Base-by-base conservation (phyloP, 2,113 vertebrate species). In the Misgurnus anguillicaudatus region DNA sequence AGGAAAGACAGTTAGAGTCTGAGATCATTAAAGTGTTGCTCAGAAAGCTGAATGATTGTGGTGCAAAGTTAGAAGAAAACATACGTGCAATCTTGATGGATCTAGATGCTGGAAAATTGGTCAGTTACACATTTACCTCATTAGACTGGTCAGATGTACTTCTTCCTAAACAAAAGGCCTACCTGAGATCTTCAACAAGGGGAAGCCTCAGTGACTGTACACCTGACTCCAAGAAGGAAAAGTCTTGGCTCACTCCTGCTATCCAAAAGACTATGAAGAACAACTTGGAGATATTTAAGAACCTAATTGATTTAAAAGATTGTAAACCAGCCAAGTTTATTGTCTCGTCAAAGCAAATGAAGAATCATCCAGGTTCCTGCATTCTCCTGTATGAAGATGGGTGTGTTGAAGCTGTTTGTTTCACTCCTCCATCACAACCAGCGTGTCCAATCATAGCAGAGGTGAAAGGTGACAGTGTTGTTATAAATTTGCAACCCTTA, bases 11-110 rank as follows among this genome's bases (percentile, higher is more conserved):
- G 21, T 24, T n/a, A 60, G 58, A 86, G 57, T 72, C 79, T 9
- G 60, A 41, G 0, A 9, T 57, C 9, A 36, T 87, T 8, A 70
- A 63, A 9, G 3, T 8, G 6, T 64, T 60, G 1, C 62, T 84
- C 16, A 31, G 0, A 1, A 13, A 10, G 9, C 8, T 85, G 3
- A 16, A 36, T 21, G 64, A 77, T 0, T 31, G n/a, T 57, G 75
- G 75, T 21, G 65, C 80, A 1, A 17, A 41, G 1, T 3, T 77
- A 13, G 55, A 47, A 10, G 53, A 61, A 13, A 41, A 85, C 58
- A 11, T 83, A 17, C 38, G 80, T 6, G 9, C 47, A 55, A 24
- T 82, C 4, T 41, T 88, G n/a, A n/a, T n/a, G n/a, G n/a, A n/a
- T n/a, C n/a, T n/a, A n/a, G n/a, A n/a, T n/a, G n/a, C n/a, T n/a